Evolutionary conservation across 1,140 invertebrate genomes (phyloP).

Genomic region (Lutraria rhynchaena): DNA sequence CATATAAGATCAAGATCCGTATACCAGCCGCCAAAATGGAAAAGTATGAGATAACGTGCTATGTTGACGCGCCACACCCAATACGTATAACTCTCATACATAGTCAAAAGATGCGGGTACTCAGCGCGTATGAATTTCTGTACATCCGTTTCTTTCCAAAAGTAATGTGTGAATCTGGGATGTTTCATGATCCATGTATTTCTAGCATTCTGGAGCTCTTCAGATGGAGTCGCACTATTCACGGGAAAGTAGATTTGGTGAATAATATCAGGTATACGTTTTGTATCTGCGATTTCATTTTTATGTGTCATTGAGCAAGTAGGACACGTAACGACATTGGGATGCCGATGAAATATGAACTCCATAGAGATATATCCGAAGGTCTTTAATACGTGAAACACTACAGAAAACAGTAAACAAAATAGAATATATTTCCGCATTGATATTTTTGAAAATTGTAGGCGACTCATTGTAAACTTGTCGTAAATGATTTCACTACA

Average conservation of each 20-base stretch:
- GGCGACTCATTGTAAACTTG: no score
- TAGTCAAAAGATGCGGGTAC: background rate
- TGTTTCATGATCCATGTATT: background rate
- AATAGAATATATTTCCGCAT: no score
- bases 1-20: constrained; percentile 22
- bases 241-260: constrained; percentile 39
- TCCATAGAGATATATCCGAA: background rate
- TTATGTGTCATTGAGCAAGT: constrained; percentile 13
- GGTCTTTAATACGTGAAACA: no score
- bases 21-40: constrained; percentile 26
- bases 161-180: background rate
- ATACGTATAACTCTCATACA: constrained; percentile 7
- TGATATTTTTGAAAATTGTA: no score
- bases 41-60: constrained; percentile 23
- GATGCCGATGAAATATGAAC: background rate
- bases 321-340: constrained; percentile 1
- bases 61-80: constrained; percentile 35
- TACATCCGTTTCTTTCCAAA: constrained; percentile 22
- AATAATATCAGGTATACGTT: constrained; percentile 15
- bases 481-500: no score
- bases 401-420: no score
- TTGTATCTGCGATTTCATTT: background rate
- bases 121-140: background rate
- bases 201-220: background rate
- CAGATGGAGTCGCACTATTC: background rate